Conservation (phyloP, 2,797 vertebrate genomes). For the Capromys pilorides region DNA sequence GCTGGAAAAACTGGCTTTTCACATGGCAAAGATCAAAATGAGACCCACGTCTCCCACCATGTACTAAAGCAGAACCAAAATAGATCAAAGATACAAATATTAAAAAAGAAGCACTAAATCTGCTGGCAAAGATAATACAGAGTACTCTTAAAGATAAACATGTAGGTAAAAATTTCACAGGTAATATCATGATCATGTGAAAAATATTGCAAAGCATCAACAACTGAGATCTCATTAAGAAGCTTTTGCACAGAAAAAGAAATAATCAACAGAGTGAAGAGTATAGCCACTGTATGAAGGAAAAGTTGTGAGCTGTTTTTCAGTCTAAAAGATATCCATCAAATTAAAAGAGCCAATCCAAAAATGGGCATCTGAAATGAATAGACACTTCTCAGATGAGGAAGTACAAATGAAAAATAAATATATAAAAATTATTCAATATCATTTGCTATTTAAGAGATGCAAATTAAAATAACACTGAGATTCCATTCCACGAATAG, state of each 20-base stretch:
- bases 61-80: neutral
- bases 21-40: neutral
- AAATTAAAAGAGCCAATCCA: neutral
- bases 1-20: neutral
- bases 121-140: neutral
- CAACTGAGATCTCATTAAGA: neutral
- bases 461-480: neutral
- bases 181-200: neutral
- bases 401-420: neutral
- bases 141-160: neutral
- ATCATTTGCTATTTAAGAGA: neutral
- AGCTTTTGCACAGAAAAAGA: neutral
- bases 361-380: neutral
- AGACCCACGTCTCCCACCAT: neutral
- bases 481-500: neutral
- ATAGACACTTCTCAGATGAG: neutral
- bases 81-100: neutral
- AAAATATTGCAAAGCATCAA: neutral
- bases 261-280: neutral
- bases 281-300: accelerated
- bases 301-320: neutral
- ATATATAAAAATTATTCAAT: neutral
- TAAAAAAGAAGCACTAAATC: neutral
- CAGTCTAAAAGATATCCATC: neutral
- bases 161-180: neutral